Base-by-base conservation (phyloP, 2,888 invertebrate genomes). In the Campaea margaritaria region DNA sequence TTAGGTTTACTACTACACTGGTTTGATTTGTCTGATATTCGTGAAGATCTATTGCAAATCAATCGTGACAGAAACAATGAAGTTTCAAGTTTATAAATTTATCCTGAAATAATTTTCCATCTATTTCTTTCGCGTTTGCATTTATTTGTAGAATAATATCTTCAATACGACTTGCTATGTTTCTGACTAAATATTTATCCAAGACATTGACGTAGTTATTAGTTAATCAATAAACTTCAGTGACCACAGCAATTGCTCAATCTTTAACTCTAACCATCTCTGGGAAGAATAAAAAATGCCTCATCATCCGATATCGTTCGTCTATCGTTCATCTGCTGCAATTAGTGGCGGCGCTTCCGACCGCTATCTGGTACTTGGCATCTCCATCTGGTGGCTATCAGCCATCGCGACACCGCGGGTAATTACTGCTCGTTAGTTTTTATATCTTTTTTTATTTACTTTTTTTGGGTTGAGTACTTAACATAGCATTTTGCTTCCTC, bases 321-420 rank as follows among this genome's bases (percentile, higher is more conserved):
- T 59, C 42, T 53, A 53, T 59, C 58, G 48, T 44, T 12, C 47
- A 59, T 59, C 58, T 45, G 15, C 48, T 7, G 48, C 58, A 59
- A 59, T 59, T 53, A 59, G 58, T 49, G 38, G 46, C 58, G 39
- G 41, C 57, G 58, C 58, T 59, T 59, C 58, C 58, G 58, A 39
- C 43, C 21, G 16, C 38, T 59, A 59, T 59, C 58, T 9, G 38
- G 11, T 27, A 15, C 21, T 36, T n/a, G 27, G 12, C 3, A 53
- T 45, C 42, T 34, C 8, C 16, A 31, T 50, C 50, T 42, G 50
- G 27, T 3, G 1, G 16, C 12, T 38, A 16, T 54, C 54, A 27
- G 16, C n/a, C 15, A 51, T 51, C 55, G 36, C 21, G 47, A 34
- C 55, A 36, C 28, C 36, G 42, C 16, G 38, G 15, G 21, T 31